phyloP scores from a whole-genome alignment of 2,797 vertebrate genomes.

The Taenioides sp. region DNA sequence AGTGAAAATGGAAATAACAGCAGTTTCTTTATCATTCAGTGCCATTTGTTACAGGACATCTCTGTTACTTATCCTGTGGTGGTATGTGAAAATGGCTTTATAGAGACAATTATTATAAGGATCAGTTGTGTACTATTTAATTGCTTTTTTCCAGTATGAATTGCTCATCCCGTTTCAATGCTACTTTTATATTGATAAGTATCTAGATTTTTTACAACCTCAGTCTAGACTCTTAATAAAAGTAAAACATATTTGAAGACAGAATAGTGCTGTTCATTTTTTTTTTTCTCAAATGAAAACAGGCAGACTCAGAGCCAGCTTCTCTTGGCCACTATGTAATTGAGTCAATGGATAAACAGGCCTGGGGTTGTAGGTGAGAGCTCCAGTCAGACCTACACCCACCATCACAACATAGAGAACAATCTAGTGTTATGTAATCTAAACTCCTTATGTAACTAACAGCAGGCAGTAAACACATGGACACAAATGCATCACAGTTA shows the following conservation, averaged over 20 bases:
- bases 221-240: neutral
- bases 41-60: too few relatives aligned
- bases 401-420: conserved; percentile 23
- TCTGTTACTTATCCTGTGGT: too few relatives aligned
- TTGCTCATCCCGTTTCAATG: too few relatives aligned
- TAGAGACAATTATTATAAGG: too few relatives aligned
- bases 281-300: neutral
- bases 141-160: too few relatives aligned
- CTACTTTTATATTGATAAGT: too few relatives aligned
- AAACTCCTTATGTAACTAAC: conserved; percentile 74
- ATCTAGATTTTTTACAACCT: too few relatives aligned
- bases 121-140: too few relatives aligned
- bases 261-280: neutral
- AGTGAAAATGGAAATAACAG: too few relatives aligned
- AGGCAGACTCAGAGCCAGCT: neutral
- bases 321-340: neutral
- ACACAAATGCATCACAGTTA: conserved; percentile 29
- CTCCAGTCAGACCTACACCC: conserved; percentile 3
- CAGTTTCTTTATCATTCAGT: too few relatives aligned
- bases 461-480: conserved; percentile 22
- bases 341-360: conserved; percentile 14
- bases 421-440: conserved; percentile 66
- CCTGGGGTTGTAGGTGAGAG: conserved; percentile 34
- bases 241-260: neutral
- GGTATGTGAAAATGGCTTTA: too few relatives aligned